Conservation (phyloP, 2,113 vertebrate genomes). For the Dendrocopos noguchii region DNA sequence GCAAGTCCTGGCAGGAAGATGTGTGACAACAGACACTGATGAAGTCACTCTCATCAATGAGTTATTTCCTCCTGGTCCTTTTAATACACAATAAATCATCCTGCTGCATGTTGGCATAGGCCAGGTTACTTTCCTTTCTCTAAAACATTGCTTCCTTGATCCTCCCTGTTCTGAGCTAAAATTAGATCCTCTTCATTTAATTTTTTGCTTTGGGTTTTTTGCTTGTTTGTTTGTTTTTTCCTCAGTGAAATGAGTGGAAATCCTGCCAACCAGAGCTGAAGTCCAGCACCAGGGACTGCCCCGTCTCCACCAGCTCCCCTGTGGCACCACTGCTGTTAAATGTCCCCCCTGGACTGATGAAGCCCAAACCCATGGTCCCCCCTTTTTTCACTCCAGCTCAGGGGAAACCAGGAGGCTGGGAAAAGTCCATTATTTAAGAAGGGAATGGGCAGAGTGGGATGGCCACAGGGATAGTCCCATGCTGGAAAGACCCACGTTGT, state of each 20-base stretch:
- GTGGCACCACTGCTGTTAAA: rapidly evolving
- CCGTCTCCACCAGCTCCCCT: not conserved
- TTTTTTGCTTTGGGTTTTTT: not conserved
- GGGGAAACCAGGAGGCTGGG: not conserved
- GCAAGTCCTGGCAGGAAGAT: not conserved
- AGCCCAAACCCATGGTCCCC: rapidly evolving
- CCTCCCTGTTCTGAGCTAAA: not conserved
- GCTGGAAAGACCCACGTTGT: rapidly evolving
- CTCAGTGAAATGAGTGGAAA: not conserved
- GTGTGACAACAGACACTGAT: not conserved
- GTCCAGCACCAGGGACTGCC: not conserved
- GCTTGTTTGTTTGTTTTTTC: not conserved
- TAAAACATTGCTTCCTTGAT: not conserved
- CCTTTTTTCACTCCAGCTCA: not conserved
- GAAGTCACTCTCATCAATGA: conserved; percentile 3
- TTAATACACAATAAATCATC: conserved; percentile 31
- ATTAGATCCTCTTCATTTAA: not conserved
- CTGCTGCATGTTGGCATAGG: not conserved
- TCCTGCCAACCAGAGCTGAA: not conserved
- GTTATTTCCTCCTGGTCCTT: conserved; percentile 4
- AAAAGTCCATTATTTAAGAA: not conserved
- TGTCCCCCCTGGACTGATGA: not conserved
- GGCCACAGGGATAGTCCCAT: rapidly evolving
- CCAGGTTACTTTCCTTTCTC: conserved; percentile 10
- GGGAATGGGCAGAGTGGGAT: rapidly evolving